Percentiles rank a stretch among this genome's conserved stretches.
phyloP scores from a whole-genome alignment of 2,888 invertebrate species.

The Patella caerulea region DNA sequence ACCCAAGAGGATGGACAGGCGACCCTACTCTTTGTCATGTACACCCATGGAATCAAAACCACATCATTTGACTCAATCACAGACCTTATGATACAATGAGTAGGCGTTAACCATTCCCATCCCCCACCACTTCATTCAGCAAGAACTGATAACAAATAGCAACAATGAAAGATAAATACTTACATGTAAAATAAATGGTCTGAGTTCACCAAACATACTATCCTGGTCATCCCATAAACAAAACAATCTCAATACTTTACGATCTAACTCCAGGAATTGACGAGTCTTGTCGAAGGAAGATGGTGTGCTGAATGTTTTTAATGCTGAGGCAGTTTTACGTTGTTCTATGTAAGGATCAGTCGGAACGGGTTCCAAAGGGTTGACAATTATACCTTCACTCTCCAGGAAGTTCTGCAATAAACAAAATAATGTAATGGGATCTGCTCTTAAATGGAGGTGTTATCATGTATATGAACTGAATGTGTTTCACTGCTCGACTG shows the following conservation, averaged over 20 bases:
- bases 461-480: too few relatives aligned
- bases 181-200: constrained; percentile 78
- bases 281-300: constrained; percentile 76
- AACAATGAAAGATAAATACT: constrained; percentile 34
- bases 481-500: too few relatives aligned
- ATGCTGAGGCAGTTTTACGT: constrained; percentile 59
- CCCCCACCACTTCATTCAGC: too few relatives aligned
- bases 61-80: too few relatives aligned
- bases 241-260: constrained; percentile 79
- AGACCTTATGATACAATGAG: too few relatives aligned
- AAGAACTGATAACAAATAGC: too few relatives aligned
- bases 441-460: too few relatives aligned
- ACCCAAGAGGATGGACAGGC: too few relatives aligned
- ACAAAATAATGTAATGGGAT: too few relatives aligned
- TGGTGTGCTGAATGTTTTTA: constrained; percentile 66
- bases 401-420: constrained; percentile 81
- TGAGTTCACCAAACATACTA: constrained; percentile 72
- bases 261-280: constrained; percentile 83
- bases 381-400: constrained; percentile 86
- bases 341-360: constrained; percentile 78
- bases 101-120: too few relatives aligned
- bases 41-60: too few relatives aligned
- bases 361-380: constrained; percentile 80
- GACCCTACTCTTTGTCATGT: too few relatives aligned
- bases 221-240: constrained; percentile 74